phyloP scores from a whole-genome alignment of 2,888 invertebrate species.

The Acanthopleura granulata region DNA sequence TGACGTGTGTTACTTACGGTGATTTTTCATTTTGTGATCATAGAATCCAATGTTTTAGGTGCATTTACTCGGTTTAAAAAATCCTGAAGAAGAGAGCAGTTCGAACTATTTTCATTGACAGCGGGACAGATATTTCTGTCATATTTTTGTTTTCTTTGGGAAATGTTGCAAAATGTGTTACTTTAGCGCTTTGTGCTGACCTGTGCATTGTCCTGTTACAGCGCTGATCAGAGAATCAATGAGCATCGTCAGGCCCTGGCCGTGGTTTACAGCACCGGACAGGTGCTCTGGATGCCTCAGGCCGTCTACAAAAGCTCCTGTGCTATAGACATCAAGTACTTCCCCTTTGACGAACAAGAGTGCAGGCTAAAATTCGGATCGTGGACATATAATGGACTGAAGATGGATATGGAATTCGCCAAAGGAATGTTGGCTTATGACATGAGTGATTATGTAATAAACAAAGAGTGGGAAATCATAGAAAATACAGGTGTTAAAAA shows the following conservation, averaged over 20 bases:
- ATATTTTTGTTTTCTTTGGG: no score
- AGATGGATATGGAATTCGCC: constrained; percentile 57
- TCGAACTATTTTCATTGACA: no score
- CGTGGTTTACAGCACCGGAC: constrained; percentile 57
- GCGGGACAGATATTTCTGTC: no score
- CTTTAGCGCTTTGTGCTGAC: no score
- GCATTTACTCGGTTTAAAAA: no score
- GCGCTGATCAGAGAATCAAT: constrained; percentile 67
- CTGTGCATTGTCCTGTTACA: constrained; percentile 45
- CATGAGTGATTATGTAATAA: constrained; percentile 61
- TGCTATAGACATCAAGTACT: constrained; percentile 66
- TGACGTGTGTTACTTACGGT: no score
- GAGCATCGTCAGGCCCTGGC: constrained; percentile 67
- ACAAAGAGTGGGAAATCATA: constrained; percentile 68
- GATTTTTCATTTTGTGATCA: no score
- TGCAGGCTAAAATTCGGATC: constrained; percentile 69
- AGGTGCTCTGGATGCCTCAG: constrained; percentile 46
- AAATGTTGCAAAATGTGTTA: no score
- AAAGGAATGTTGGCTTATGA: constrained; percentile 29
- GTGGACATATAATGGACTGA: constrained; percentile 67
- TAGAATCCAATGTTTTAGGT: no score
- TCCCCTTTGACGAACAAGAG: constrained; percentile 68
- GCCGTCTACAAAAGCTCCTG: constrained; percentile 68
- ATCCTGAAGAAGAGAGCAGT: no score
- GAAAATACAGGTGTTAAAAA: constrained; percentile 57